Percentiles rank a stretch among this genome's conserved stretches.
Conservation (phyloP, 2,888 invertebrate species). For the Cantharis rustica region DNA sequence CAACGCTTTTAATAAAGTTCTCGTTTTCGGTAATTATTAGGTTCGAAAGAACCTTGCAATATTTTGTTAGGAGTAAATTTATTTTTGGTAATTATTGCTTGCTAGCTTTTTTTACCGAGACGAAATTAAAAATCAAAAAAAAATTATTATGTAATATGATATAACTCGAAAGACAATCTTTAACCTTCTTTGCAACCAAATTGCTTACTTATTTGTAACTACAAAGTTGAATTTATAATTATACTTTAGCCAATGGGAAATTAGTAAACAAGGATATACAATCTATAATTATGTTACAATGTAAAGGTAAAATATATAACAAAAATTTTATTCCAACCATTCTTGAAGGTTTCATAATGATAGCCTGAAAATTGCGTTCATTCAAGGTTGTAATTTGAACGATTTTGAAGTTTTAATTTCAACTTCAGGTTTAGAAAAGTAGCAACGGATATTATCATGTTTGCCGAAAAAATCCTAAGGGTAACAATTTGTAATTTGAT, state of each 20-base stretch:
- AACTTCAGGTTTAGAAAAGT: neutral
- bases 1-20: neutral
- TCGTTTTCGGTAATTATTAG: neutral
- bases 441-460: neutral
- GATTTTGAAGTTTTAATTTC: neutral
- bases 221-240: neutral
- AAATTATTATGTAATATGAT: neutral
- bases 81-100: neutral
- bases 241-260: neutral
- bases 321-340: neutral
- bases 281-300: neutral
- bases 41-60: neutral
- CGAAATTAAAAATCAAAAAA: neutral
- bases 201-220: neutral
- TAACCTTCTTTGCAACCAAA: neutral
- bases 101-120: neutral
- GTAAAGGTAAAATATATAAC: neutral
- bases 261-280: conserved; percentile 1
- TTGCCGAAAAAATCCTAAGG: neutral
- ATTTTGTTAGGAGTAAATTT: neutral
- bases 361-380: neutral
- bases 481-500: neutral
- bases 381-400: neutral
- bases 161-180: neutral
- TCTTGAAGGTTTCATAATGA: neutral